Base-by-base conservation (phyloP, 2,888 invertebrate species). In the Tromatobia lineatoria region DNA sequence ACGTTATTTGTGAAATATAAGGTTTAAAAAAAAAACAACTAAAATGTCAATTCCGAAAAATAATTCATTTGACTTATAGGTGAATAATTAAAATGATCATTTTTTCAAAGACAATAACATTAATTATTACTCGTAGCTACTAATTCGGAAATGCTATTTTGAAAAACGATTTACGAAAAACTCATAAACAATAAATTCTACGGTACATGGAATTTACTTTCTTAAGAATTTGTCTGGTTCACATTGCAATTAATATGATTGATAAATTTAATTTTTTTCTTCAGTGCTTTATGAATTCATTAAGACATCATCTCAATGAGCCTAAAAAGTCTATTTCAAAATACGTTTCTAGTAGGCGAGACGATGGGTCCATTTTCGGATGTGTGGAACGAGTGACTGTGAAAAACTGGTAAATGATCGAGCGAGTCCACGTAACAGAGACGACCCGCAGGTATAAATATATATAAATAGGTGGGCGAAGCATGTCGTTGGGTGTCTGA, bases 371-470 rank as follows among this genome's bases (percentile, higher is more conserved):
- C 74, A 64, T 59, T 23, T 29, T 42, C 23, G 74, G 59, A 69
- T 75, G 50, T 13, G 59, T 74, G 67, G 59, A 80, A 61, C 69
- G 74, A 80, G 73, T 57, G 57, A 18, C 66, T 38, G 70, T 61
- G 66, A 71, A 66, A 82, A 82, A 82, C 82, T 71, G 77, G 77
- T 82, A 71, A 81, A 76, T 52, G 42, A 59, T 66, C 23, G 66
- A 45, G n/a, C 61, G 38, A 18, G 7, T 34, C 13, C 15, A 64
- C 45, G 20, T 8, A 34, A 61, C 18, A 42, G 20, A 6, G 64
- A 64, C 42, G 20, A 42, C 15, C 38, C 38, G 66, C 42, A 66
- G 42, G 18, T 23, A 38, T 15, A 66, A 11, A n/a, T 3, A 42
- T 10, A 11, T n/a, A 38, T n/a, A 45, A 15, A 57, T 59, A 70